Evolutionary conservation across 2,888 invertebrate genomes (phyloP).

Genomic region (Ormia ochracea): DNA sequence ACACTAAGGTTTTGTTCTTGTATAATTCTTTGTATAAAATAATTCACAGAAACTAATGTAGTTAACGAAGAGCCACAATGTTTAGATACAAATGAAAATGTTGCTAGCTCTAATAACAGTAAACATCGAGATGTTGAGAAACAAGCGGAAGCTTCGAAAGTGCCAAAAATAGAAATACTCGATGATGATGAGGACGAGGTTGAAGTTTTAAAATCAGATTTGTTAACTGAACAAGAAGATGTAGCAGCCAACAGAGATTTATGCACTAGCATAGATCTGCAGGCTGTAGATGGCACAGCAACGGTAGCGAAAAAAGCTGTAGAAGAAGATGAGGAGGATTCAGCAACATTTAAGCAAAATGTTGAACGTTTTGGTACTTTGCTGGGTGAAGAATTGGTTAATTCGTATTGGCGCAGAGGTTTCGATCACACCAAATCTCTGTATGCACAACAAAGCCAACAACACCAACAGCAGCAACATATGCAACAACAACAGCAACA

Average conservation of each 20-base stretch:
- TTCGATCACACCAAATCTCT: constrained; percentile 79
- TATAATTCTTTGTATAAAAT: constrained; percentile 51
- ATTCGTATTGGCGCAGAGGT: constrained; percentile 86
- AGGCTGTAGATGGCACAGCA: constrained; percentile 44
- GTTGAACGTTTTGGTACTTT: constrained; percentile 85
- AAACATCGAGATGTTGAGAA: constrained; percentile 19
- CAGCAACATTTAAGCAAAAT: constrained; percentile 74
- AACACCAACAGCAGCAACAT: constrained; percentile 41
- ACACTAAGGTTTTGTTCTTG: constrained; percentile 54
- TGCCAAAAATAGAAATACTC: constrained; percentile 66
- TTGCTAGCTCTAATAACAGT: constrained; percentile 2
- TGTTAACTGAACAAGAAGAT: background rate
- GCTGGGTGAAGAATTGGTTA: constrained; percentile 87
- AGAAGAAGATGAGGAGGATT: constrained; percentile 22
- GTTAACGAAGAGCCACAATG: constrained; percentile 36
- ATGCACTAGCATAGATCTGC: constrained; percentile 57
- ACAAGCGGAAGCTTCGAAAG: constrained; percentile 53
- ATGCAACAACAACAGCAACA: constrained; percentile 70
- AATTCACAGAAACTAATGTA: constrained; percentile 47
- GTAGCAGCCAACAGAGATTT: background rate
- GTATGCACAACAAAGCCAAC: constrained; percentile 70
- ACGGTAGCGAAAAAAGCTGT: constrained; percentile 8
- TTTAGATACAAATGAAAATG: constrained; percentile 38
- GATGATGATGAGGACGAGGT: constrained; percentile 63
- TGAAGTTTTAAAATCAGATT: background rate